Evolutionary conservation across 1,140 invertebrate genomes (phyloP).

Genomic region (Zaprionus africanus): DNA sequence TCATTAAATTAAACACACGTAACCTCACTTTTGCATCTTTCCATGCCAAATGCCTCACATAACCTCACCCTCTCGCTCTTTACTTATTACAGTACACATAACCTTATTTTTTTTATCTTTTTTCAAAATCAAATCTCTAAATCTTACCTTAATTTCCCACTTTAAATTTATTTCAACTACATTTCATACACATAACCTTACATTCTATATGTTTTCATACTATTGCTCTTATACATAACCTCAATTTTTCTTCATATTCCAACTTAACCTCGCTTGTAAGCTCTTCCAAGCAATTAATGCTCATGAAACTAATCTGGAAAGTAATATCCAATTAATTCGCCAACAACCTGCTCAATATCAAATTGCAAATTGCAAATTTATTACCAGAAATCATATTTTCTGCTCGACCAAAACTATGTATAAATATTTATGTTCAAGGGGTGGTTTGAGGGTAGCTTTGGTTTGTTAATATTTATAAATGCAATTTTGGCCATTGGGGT

Average conservation of each 20-base stretch:
- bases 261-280: neutral
- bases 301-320: neutral
- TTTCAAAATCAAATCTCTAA: neutral
- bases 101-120: neutral
- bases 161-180: too few species aligned
- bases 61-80: neutral
- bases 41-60: too few species aligned
- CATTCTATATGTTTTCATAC: neutral
- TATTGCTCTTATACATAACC: neutral
- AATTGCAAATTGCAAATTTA: slow-evolving; percentile 20
- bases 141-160: neutral
- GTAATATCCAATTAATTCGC: slow-evolving; percentile 6
- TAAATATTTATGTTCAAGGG: slow-evolving; percentile 12
- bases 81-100: neutral
- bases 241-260: neutral
- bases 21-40: neutral
- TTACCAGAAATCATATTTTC: slow-evolving; percentile 5
- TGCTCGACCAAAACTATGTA: slow-evolving; percentile 8
- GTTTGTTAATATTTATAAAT: slow-evolving; percentile 1
- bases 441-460: neutral
- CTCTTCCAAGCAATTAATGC: neutral
- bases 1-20: neutral
- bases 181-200: neutral
- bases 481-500: neutral
- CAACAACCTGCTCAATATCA: neutral